These are phyloP conservation scores for Kradibia gibbosae DNA, from an alignment of 1,140 invertebrate genomes.

Conservation along the genomic window DNA sequence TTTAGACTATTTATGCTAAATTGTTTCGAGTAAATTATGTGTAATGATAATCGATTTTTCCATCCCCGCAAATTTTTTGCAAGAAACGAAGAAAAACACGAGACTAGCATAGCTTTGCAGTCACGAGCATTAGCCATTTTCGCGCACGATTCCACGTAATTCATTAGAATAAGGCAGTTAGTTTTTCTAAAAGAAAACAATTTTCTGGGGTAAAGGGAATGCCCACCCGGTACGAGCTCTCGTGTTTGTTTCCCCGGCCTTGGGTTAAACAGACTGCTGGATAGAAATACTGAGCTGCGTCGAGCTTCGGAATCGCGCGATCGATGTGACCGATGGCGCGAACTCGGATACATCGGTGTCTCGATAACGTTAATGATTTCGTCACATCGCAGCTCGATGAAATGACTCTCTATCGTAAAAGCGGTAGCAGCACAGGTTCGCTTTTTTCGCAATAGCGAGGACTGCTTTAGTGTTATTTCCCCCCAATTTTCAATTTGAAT, in stretches of 20 bases:
- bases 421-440: not conserved
- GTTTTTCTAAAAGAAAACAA: not conserved
- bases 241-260: not conserved
- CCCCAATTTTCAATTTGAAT: too few relatives aligned
- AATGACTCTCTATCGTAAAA: too few relatives aligned
- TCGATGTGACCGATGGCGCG: not conserved
- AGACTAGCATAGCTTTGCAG: too few relatives aligned
- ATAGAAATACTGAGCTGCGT: too few relatives aligned
- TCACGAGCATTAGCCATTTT: too few relatives aligned
- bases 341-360: not conserved
- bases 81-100: too few relatives aligned
- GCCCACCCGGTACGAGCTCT: not conserved
- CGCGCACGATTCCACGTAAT: not conserved
- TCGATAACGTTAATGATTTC: constrained; percentile 49
- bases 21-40: too few relatives aligned
- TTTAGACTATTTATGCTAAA: too few relatives aligned
- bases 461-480: not conserved
- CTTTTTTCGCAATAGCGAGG: too few relatives aligned
- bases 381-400: constrained; percentile 17
- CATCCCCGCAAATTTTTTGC: too few relatives aligned
- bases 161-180: not conserved
- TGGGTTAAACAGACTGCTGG: too few relatives aligned
- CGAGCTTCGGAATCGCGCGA: not conserved
- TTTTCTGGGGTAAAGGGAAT: not conserved
- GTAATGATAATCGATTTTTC: too few relatives aligned